Percentiles rank a stretch among this genome's conserved stretches.
Evolutionary conservation across 2,113 vertebrate genomes (phyloP).

Genomic region (Etheostoma spectabile): DNA sequence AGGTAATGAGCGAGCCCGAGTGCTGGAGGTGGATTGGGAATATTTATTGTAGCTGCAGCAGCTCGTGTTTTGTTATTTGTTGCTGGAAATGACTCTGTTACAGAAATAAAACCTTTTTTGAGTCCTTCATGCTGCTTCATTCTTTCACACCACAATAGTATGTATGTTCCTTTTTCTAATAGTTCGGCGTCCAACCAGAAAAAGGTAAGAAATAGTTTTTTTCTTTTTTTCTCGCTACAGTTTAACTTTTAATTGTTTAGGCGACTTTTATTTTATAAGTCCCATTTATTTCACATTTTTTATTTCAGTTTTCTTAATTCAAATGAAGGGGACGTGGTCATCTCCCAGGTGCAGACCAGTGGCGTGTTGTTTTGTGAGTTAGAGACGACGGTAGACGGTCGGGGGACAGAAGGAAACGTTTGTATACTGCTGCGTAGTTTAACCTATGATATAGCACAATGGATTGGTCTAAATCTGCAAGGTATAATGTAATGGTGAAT

Average conservation of each 20-base stretch:
- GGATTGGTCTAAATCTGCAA: neutral
- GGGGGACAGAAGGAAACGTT: too few relatives aligned
- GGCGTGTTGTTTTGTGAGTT: too few relatives aligned
- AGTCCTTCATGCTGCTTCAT: neutral
- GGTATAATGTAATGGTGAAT: too few relatives aligned
- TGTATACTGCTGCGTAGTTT: neutral
- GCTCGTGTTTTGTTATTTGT: constrained; percentile 44
- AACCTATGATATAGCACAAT: neutral
- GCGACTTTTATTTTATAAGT: too few relatives aligned
- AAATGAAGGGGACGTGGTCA: too few relatives aligned
- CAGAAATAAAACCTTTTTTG: constrained; percentile 65
- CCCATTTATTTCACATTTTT: too few relatives aligned
- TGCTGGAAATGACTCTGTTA: constrained; percentile 70
- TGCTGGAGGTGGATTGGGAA: neutral
- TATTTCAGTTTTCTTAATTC: too few relatives aligned
- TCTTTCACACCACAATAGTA: neutral
- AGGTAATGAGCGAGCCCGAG: neutral
- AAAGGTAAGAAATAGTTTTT: neutral
- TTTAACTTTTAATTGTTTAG: too few relatives aligned
- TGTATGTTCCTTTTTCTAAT: too few relatives aligned
- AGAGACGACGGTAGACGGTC: too few relatives aligned
- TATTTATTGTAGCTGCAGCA: constrained; percentile 67
- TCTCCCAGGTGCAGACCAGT: too few relatives aligned
- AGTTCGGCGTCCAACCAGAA: neutral
- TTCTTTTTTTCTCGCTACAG: neutral